Percentiles rank a stretch among this genome's conserved stretches.
Conservation (phyloP, 1,140 invertebrate genomes). For the Listronotus bonariensis region DNA sequence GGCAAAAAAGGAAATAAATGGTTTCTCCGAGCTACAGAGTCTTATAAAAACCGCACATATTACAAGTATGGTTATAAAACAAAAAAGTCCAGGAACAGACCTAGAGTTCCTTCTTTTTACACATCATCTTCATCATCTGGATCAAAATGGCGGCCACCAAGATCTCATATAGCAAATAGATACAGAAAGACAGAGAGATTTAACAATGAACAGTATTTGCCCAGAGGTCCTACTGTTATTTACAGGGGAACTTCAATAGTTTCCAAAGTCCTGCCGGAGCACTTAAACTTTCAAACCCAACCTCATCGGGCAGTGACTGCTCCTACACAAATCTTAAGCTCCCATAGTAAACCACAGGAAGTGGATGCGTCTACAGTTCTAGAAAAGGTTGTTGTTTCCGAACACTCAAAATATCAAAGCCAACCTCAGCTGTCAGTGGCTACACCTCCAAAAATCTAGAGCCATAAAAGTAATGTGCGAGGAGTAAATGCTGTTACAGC, state of each 20-base stretch:
- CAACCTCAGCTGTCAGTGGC: no score
- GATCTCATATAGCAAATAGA: conserved; percentile 18
- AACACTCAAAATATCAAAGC: no score
- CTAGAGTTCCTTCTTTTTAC: no score
- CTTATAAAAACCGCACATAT: conserved; percentile 64
- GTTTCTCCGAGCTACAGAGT: conserved; percentile 61
- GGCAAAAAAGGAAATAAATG: conserved; percentile 55
- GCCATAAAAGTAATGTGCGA: no score
- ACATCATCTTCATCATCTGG: background rate
- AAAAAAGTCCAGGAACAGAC: conserved; percentile 56
- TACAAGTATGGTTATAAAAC: conserved; percentile 61
- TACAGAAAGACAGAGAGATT: conserved; percentile 27
- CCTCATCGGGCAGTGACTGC: no score
- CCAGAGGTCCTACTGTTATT: background rate
- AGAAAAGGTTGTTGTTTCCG: no score
- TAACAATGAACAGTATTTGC: conserved; percentile 44
- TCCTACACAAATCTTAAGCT: no score
- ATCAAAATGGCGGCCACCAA: conserved; percentile 36
- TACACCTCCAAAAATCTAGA: no score
- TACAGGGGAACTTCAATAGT: background rate
- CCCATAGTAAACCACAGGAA: no score
- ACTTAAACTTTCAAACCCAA: no score
- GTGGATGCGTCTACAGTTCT: conserved; percentile 3
- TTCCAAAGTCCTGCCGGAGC: background rate
- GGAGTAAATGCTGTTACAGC: no score